phyloP scores from a whole-genome alignment of 1,140 invertebrate species.

The Oscheius sp. region DNA sequence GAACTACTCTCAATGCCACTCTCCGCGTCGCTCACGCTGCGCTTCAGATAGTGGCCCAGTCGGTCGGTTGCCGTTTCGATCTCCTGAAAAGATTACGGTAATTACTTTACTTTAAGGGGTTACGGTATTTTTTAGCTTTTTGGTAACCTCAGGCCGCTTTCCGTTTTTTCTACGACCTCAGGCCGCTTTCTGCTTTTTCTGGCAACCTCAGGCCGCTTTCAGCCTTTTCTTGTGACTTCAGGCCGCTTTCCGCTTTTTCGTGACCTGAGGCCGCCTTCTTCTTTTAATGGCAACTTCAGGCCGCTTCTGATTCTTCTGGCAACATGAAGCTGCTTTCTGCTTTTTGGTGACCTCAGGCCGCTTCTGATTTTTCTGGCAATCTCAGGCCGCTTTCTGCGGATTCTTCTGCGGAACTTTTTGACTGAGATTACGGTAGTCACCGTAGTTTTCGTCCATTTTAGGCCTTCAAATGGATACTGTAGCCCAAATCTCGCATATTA shows the following conservation, averaged over 20 bases:
- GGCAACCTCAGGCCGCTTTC: too few species aligned
- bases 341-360: too few species aligned
- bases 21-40: constrained; percentile 10
- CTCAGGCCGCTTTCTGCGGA: too few species aligned
- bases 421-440: neutral
- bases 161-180: too few species aligned
- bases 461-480: neutral
- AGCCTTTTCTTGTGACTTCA: too few species aligned
- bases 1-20: constrained; percentile 5
- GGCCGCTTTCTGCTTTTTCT: too few species aligned
- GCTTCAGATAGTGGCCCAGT: constrained; percentile 17
- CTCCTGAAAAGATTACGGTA: too few species aligned
- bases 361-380: too few species aligned
- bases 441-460: neutral
- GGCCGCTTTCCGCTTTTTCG: too few species aligned
- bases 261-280: neutral
- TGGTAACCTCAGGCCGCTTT: too few species aligned
- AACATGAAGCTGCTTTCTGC: too few species aligned
- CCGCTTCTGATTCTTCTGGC: too few species aligned
- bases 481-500: neutral
- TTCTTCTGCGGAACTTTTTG: neutral
- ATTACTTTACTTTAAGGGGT: neutral
- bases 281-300: neutral
- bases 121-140: neutral
- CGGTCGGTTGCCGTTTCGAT: constrained; percentile 30